phyloP scores from a whole-genome alignment of 2,797 vertebrate species.

The Gymnopithys bicolor region DNA sequence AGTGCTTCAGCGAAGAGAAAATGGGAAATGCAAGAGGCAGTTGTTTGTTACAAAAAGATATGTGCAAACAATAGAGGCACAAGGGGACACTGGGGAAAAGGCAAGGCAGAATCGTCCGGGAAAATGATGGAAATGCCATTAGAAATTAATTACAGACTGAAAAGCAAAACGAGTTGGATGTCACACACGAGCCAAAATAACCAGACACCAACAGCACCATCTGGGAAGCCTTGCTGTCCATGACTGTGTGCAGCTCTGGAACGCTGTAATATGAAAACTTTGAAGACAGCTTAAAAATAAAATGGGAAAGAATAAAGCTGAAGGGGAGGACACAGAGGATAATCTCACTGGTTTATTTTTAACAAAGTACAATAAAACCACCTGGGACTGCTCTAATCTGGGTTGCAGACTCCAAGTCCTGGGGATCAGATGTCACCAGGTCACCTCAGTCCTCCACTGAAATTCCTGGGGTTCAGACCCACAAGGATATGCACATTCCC shows the following conservation, averaged over 20 bases:
- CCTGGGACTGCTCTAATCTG: background rate
- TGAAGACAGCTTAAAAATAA: slow-evolving; percentile 20
- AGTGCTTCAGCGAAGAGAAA: slow-evolving; percentile 38
- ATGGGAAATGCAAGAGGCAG: slow-evolving; percentile 23
- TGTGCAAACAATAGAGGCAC: background rate
- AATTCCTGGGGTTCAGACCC: background rate
- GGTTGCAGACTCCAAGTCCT: background rate
- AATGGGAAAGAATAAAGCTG: background rate
- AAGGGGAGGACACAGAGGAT: background rate
- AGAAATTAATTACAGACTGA: slow-evolving; percentile 53
- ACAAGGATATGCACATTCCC: no score
- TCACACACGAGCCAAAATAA: background rate
- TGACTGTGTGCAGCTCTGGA: background rate
- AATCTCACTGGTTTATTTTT: slow-evolving; percentile 51
- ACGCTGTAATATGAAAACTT: background rate
- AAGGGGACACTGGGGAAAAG: background rate
- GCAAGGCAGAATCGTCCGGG: background rate
- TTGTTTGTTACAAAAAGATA: background rate
- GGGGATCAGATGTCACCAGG: background rate
- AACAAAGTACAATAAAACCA: background rate
- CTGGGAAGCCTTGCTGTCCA: background rate
- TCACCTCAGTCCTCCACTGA: background rate
- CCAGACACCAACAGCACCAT: background rate
- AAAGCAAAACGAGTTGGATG: background rate
- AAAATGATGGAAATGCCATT: background rate